Base-by-base conservation (phyloP, 1,140 invertebrate species). In the Drosophila ercepeae region DNA sequence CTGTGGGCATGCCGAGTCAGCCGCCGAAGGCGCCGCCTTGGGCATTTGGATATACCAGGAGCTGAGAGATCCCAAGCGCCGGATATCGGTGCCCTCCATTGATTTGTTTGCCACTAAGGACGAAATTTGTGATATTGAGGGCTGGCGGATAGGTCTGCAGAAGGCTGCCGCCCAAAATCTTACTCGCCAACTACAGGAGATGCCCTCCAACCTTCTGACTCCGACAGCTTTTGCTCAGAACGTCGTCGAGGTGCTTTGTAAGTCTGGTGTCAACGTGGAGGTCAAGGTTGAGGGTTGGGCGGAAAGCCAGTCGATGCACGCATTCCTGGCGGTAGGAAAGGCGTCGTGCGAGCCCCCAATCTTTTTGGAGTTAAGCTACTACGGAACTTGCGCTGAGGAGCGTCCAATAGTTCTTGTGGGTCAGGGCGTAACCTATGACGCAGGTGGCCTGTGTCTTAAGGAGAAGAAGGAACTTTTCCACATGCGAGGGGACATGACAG, bases 401-500 rank as follows among this genome's bases (percentile, higher is more conserved):
- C 72, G 86, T 2, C 89, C 90, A 6, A 92, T 95, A 8, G 94
- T 94, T 0, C 89, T 97, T n/a, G 94, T 97, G 3, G 96, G 96
- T 0, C 97, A 99, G 92, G 97, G 97, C 13, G 94, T 98, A 2
- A 98, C 97, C 0, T 98, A 98, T 92, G 97, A 99, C 78, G 95
- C 95, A 69, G 97, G 97, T 68, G 97, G 97, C 55, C 95, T 98
- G 53, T 90, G 86, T 44, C 32, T 91, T 0, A 90, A 91, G 48
- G 7, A 78, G 1, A 52, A 53, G 4, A 13, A 72, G 0, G 84
- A 90, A 16, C 61, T 91, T 0, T 78, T 95, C 58, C 93, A 95
- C 63, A 98, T 98, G 97, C 93, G 96, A 76, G 97, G 94, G 1
- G 97, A 98, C 89, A 98, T 99, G 97, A 96, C 96, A 0, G 97